Base-by-base conservation (phyloP, 2,888 invertebrate species). In the Trissolcus brochymenae region DNA sequence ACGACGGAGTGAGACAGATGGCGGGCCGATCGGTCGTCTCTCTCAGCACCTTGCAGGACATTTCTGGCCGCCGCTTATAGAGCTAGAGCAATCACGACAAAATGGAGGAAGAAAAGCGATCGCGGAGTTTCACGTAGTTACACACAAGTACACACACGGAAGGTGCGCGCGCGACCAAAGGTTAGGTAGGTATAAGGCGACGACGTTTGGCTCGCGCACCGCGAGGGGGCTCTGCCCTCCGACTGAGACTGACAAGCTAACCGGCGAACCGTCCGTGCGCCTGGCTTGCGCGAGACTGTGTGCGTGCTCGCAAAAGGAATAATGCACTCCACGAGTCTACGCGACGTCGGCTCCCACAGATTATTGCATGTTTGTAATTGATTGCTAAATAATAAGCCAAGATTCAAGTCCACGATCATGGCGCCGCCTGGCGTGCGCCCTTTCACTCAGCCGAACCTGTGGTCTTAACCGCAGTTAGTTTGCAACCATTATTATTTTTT, bases 11-110 rank as follows among this genome's bases (percentile, higher is more conserved):
- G 64, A 61, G 70, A 57, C 81, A 81, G 81, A 82, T 9, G 49
- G 55, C 56, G 21, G n/a, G 7, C 19, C 19, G 35, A 7, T 82
- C 80, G 83, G 75, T 81, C 25, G 21, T 51, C 21, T 40, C 57
- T 29, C 40, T 55, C 56, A 11, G 83, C 86, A 86, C 85, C 86
- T 86, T 86, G 85, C 86, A 85, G 81, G 83, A 85, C 81, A 82
- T 83, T 84, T 83, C 83, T 81, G 84, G 84, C 68, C 79, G 76
- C 80, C 83, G 84, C 83, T 84, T 84, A 35, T 17, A 83, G 83
- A 82, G 85, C 81, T 84, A 86, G 84, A 84, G 83, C 85, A 87
- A 87, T 87, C 87, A 87, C 87, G 86, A 87, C 87, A 88, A 87
- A 87, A 88, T 85, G 85, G 85, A 80, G 82, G 84, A 35, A 35